Conservation (phyloP, 2,888 invertebrate genomes). For the Hirtodrosophila alboralis region DNA sequence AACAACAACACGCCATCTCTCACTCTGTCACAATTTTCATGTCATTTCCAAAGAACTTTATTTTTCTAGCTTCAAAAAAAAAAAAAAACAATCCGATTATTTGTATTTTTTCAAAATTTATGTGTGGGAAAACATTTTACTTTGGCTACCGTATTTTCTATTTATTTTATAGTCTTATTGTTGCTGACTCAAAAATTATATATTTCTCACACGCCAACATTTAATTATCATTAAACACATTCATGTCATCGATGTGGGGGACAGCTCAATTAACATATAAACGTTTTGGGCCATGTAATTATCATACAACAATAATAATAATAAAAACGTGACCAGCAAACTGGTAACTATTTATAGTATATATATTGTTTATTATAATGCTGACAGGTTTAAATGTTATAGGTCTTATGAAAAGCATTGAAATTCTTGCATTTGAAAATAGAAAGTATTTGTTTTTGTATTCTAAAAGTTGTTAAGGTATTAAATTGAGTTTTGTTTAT, state of each 20-base stretch:
- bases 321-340: slow-evolving; percentile 70
- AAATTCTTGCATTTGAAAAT: no score
- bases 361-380: slow-evolving; percentile 4
- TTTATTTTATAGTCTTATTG: slow-evolving; percentile 15
- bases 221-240: slow-evolving; percentile 69
- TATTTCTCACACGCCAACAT: slow-evolving; percentile 68
- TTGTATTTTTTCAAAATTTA: background rate
- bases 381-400: slow-evolving; percentile 11
- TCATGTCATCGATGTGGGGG: slow-evolving; percentile 61
- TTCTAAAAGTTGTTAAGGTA: no score
- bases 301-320: no score
- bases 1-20: slow-evolving; percentile 53
- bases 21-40: slow-evolving; percentile 60
- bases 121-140: slow-evolving; percentile 49
- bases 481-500: no score
- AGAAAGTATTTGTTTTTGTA: no score
- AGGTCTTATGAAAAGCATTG: background rate
- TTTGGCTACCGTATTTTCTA: slow-evolving; percentile 40
- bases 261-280: slow-evolving; percentile 58
- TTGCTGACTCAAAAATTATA: slow-evolving; percentile 48
- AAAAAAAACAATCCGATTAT: slow-evolving; percentile 58
- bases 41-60: slow-evolving; percentile 51
- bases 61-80: slow-evolving; percentile 26
- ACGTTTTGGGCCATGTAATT: slow-evolving; percentile 47
- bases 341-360: slow-evolving; percentile 33